A percentile compares a stretch with the other conserved stretches of the same genome.
These are phyloP conservation scores for Acromyrmex charruanus DNA, from an alignment of 1,140 invertebrate genomes.

Conservation along the genomic window DNA sequence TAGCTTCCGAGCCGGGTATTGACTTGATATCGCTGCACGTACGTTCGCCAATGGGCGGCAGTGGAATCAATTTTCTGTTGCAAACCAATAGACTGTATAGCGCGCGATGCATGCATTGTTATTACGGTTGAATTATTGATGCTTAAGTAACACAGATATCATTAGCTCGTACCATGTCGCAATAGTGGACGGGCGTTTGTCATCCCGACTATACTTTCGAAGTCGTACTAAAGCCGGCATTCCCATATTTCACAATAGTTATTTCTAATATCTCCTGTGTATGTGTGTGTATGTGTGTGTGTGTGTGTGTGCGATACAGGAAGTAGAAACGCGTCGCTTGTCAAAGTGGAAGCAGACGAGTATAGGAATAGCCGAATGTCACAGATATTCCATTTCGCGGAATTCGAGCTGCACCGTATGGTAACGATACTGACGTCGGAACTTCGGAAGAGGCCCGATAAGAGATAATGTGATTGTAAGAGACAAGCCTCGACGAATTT, in stretches of 20 bases:
- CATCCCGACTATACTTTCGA: not conserved
- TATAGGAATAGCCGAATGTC: constrained; percentile 1
- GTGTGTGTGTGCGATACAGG: not conserved
- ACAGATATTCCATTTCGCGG: constrained; percentile 18
- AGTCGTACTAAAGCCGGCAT: not conserved
- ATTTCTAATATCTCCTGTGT: constrained; percentile 36
- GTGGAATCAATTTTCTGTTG: constrained; percentile 59
- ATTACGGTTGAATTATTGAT: constrained; percentile 41
- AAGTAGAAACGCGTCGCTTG: not conserved
- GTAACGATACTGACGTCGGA: not conserved
- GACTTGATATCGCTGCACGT: constrained; percentile 44
- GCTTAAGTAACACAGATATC: constrained; percentile 42
- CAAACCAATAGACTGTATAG: constrained; percentile 15
- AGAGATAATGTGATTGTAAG: constrained; percentile 37
- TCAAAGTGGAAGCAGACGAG: constrained; percentile 15
- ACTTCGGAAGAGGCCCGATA: constrained; percentile 5
- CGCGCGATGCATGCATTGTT: constrained; percentile 32
- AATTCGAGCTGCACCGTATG: constrained; percentile 12
- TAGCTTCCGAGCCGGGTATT: constrained; percentile 56
- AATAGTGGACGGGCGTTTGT: constrained; percentile 16
- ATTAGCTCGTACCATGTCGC: constrained; percentile 33
- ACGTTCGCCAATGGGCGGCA: not conserved
- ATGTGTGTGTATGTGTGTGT: no score
- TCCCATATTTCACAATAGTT: constrained; percentile 25
- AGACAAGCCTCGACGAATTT: constrained; percentile 16